A percentile compares a stretch with the other conserved stretches of the same genome.
These are phyloP conservation scores for Falco novaeseelandiae DNA, from an alignment of 2,797 vertebrate genomes.

Conservation along the genomic window DNA sequence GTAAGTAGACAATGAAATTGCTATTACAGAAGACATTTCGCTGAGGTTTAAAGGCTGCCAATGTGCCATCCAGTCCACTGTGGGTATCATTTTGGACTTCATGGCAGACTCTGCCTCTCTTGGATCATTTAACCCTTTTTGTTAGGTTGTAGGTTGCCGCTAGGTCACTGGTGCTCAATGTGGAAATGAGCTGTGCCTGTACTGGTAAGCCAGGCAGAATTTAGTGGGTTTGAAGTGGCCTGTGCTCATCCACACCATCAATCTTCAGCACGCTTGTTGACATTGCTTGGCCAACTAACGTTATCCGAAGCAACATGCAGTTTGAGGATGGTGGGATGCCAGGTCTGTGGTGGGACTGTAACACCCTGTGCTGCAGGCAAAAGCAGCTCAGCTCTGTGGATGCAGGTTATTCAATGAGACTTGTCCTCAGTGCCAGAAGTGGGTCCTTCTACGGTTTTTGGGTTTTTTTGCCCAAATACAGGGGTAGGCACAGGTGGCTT, in stretches of 20 bases:
- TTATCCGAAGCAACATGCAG: rapidly evolving
- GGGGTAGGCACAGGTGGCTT: background rate
- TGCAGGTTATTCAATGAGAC: rapidly evolving
- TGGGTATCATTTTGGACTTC: background rate
- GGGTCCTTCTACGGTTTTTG: background rate
- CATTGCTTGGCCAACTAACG: background rate
- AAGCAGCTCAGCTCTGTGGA: background rate
- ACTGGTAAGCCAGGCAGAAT: too few species aligned
- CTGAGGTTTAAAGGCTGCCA: background rate
- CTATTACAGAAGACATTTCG: rapidly evolving
- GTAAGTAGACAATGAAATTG: background rate
- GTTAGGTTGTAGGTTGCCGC: rapidly evolving
- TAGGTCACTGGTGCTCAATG: background rate
- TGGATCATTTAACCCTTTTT: background rate
- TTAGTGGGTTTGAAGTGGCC: background rate
- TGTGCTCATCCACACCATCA: background rate
- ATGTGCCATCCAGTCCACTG: background rate
- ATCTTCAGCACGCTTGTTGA: rapidly evolving
- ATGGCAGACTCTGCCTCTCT: background rate
- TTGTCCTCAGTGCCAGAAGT: background rate
- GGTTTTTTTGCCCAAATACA: rapidly evolving
- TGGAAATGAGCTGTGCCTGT: background rate
- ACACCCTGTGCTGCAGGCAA: background rate
- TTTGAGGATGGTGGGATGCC: background rate
- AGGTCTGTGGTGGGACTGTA: background rate